These are phyloP conservation scores for Otus sunia DNA, from an alignment of 2,113 vertebrate genomes.

Conservation along the genomic window DNA sequence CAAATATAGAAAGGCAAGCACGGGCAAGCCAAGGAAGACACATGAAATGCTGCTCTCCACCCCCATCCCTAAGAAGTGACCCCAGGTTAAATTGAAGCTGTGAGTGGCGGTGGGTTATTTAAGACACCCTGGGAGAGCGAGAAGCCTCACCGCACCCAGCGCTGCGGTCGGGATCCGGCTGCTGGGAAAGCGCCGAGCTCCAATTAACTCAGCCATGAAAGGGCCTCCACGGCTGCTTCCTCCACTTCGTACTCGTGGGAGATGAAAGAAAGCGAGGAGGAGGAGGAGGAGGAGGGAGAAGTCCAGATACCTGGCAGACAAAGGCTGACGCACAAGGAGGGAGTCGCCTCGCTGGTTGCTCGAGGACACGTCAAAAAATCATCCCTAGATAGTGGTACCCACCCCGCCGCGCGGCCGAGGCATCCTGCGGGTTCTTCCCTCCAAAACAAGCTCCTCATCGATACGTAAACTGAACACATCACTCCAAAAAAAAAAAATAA, in stretches of 20 bases:
- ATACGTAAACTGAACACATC: fast-evolving
- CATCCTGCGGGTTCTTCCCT: not conserved
- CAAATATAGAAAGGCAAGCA: not conserved
- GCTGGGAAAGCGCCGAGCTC: not conserved
- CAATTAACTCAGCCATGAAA: not conserved
- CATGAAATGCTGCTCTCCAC: not conserved
- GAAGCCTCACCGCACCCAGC: not conserved
- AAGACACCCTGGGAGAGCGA: not conserved
- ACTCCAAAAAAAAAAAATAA: no score
- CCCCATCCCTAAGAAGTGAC: not conserved
- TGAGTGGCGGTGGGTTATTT: not conserved
- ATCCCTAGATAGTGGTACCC: not conserved
- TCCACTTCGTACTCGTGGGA: not conserved
- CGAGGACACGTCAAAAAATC: not conserved
- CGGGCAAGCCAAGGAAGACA: not conserved
- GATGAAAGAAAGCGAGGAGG: not conserved
- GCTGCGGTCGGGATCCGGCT: not conserved
- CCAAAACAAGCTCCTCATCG: fast-evolving
- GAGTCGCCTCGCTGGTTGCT: not conserved
- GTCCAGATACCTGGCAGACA: not conserved
- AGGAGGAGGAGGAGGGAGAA: not conserved
- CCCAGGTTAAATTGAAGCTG: not conserved
- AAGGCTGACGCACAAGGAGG: not conserved
- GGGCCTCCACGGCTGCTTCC: not conserved
- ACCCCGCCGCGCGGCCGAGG: fast-evolving